Conservation (phyloP, 2,113 vertebrate species). For the Petrocephalus zakoni region DNA sequence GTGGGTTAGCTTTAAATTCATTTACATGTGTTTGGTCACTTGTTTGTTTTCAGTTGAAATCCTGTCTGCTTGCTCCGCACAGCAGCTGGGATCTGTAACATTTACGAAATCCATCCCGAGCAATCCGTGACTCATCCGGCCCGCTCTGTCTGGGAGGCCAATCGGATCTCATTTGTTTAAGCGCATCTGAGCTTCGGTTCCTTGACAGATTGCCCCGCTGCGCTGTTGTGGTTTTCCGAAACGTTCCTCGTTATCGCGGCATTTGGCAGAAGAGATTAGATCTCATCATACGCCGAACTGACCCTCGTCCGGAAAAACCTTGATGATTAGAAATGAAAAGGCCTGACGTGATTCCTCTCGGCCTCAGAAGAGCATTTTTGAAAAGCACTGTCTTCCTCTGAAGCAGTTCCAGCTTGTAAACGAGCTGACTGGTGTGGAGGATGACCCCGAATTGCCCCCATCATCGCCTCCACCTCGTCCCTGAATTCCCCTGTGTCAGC, state of each 20-base stretch:
- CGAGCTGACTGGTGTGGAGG: neutral
- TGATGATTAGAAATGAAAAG: neutral
- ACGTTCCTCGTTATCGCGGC: constrained; percentile 9
- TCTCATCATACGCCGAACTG: neutral
- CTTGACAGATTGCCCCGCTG: constrained; percentile 8
- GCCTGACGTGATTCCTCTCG: constrained; percentile 14
- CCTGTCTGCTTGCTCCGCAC: neutral
- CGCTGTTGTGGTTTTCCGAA: neutral
- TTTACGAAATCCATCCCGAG: neutral
- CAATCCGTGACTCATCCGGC: neutral
- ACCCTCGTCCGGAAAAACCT: neutral
- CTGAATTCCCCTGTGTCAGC: neutral
- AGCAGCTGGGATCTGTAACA: neutral
- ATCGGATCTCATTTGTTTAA: constrained; percentile 17
- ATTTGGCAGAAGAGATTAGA: constrained; percentile 6
- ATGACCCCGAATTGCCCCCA: neutral
- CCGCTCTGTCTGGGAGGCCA: neutral
- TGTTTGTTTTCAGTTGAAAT: constrained; percentile 48
- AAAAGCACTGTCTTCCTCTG: constrained; percentile 17
- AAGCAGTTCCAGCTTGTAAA: constrained; percentile 20
- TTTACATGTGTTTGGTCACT: constrained; percentile 15
- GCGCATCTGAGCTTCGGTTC: constrained; percentile 6
- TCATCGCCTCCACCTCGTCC: neutral
- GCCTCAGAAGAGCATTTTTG: neutral
- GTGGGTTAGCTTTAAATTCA: neutral